Evolutionary conservation across 2,113 vertebrate genomes (phyloP), one percentile per base, ranked within the genome.

Genomic region (Catharus bicknelli): DNA sequence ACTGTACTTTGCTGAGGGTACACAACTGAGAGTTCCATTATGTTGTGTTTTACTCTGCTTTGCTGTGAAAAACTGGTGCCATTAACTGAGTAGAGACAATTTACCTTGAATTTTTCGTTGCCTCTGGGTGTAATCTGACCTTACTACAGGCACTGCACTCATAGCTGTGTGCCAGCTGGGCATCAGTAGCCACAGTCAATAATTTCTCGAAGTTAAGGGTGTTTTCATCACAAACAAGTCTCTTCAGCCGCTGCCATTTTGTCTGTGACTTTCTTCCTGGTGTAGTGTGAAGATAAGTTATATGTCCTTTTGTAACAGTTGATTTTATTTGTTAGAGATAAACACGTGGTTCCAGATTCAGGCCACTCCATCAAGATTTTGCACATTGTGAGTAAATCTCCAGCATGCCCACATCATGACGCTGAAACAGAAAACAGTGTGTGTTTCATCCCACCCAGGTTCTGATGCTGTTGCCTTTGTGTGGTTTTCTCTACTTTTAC

Each of bases 321-420:
- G 9, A 14, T 72, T 85, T 88, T 80, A 13, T 63, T 67, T 88
- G 26, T 72, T 86, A 29, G 27, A 75, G 5, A 67, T 19, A 30
- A 45, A 8, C 4, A 3, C 3, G 4, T 36, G 45, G 19, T 59
- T 84, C 51, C 72, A 43, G 25, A 47, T 53, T 68, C 42, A 55
- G 70, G 21, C 10, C 53, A 6, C 10, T 34, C 66, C 58, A 16
- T 68, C 11, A 40, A 34, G 45, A 15, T 61, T 59, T 70, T n/a
- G 9, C 43, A 2, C 62, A 18, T 59, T 67, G 34, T 86, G 53
- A 59, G 23, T 67, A n/a, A 48, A 79, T 48, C 7, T 72, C 29
- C 15, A n/a, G 25, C 8, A 8, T 2, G 1, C 12, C 26, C 30
- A 12, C n/a, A 13, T 76, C 0, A 3, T 80, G 50, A 13, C 27